phyloP scores from a whole-genome alignment of 2,888 invertebrate species.

The Dicyrtomina minuta region DNA sequence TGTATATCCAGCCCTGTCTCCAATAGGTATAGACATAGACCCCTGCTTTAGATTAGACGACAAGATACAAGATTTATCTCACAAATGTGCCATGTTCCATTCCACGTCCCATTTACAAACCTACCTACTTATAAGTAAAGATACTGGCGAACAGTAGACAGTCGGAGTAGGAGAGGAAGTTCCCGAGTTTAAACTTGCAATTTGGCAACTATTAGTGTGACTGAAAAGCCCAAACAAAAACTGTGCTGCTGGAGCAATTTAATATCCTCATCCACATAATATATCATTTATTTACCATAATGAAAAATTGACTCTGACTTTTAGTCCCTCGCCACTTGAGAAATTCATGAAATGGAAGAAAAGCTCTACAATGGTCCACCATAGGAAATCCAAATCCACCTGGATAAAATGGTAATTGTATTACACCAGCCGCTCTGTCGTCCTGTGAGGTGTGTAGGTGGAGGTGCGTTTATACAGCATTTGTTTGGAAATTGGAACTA shows the following conservation, averaged over 20 bases:
- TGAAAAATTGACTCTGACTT: constrained; percentile 9
- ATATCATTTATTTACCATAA: constrained; percentile 27
- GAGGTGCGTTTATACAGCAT: too few species aligned
- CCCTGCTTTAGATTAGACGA: neutral
- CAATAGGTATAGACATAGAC: neutral
- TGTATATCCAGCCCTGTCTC: neutral
- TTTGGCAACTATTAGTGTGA: constrained; percentile 9
- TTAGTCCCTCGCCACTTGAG: neutral
- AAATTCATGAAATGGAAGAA: neutral
- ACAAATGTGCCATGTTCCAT: too few species aligned
- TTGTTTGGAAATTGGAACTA: too few species aligned
- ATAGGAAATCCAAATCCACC: too few species aligned
- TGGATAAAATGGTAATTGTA: too few species aligned
- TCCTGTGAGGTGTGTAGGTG: too few species aligned
- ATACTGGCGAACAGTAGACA: neutral
- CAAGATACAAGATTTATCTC: neutral
- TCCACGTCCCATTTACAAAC: neutral
- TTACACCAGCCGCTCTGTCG: too few species aligned
- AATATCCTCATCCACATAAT: constrained; percentile 20
- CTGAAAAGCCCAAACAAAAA: neutral
- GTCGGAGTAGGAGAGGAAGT: neutral
- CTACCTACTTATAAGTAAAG: neutral
- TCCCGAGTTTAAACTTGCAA: constrained; percentile 6
- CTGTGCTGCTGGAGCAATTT: constrained; percentile 2
- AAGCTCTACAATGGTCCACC: too few species aligned